Conservation (phyloP, 2,113 vertebrate species). For the Stercorarius parasiticus region DNA sequence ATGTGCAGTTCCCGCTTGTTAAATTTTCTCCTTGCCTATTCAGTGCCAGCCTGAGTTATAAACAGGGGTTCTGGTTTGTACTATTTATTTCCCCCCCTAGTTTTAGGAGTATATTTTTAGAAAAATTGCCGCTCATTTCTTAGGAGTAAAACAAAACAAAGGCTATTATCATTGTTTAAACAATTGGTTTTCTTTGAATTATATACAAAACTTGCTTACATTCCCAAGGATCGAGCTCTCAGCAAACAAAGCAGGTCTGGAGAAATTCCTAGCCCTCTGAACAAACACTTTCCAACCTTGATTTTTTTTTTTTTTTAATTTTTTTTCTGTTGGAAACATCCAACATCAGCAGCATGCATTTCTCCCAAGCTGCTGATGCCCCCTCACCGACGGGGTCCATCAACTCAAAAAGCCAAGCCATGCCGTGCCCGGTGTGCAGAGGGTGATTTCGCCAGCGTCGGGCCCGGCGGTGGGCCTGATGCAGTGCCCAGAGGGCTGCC, state of each 20-base stretch:
- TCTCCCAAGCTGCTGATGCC: not conserved
- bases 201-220: conserved; percentile 67
- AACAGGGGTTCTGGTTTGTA: conserved; percentile 55
- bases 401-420: not conserved
- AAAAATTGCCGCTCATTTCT: conserved; percentile 47
- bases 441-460: accelerated
- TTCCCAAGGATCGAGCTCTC: conserved; percentile 62
- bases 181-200: conserved; percentile 68
- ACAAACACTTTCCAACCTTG: conserved; percentile 50
- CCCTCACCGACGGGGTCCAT: not conserved
- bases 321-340: not conserved
- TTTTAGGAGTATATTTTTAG: conserved; percentile 63
- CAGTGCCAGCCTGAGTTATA: conserved; percentile 48
- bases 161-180: conserved; percentile 63
- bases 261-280: conserved; percentile 54
- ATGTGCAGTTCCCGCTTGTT: conserved; percentile 23
- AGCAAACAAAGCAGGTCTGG: conserved; percentile 66
- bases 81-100: conserved; percentile 31
- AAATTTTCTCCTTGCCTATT: conserved; percentile 57
- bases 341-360: not conserved
- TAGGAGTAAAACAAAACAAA: conserved; percentile 57
- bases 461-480: accelerated
- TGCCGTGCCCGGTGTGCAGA: accelerated
- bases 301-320: not conserved
- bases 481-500: accelerated